Conservation (phyloP, 2,113 vertebrate genomes). For the Corythornis madagascariensis region DNA sequence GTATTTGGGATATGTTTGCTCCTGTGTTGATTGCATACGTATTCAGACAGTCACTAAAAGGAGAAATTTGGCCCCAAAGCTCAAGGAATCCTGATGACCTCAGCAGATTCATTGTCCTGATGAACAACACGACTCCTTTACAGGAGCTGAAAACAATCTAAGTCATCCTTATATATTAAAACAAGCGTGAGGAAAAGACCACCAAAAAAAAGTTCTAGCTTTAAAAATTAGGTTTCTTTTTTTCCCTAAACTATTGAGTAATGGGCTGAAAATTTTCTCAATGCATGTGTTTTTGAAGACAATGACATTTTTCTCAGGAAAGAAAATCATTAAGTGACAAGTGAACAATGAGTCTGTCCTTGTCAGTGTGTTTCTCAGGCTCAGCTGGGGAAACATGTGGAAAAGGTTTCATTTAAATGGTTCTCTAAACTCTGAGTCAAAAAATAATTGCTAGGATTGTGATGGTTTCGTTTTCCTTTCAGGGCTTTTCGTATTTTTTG, state of each 20-base stretch:
- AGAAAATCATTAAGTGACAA: conserved; percentile 48
- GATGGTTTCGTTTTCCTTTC: background rate
- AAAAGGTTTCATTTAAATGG: background rate
- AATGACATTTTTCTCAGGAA: conserved; percentile 20
- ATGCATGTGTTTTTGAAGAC: background rate
- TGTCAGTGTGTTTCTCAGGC: background rate
- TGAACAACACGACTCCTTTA: background rate
- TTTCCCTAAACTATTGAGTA: background rate
- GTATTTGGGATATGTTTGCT: background rate
- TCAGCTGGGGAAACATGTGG: conserved; percentile 16
- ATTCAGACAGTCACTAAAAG: background rate
- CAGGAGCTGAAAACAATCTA: background rate
- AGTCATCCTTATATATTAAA: background rate
- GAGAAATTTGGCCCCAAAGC: background rate
- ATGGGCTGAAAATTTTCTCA: background rate
- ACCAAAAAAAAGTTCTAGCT: background rate
- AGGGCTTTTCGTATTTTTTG: background rate
- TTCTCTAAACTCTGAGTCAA: background rate
- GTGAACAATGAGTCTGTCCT: background rate
- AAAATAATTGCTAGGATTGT: background rate
- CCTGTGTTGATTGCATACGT: background rate
- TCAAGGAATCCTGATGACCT: background rate
- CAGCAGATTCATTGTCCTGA: background rate
- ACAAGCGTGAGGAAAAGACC: background rate
- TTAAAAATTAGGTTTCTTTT: background rate